phyloP scores from a whole-genome alignment of 2,888 invertebrate species.

The Tetranychus truncatus region DNA sequence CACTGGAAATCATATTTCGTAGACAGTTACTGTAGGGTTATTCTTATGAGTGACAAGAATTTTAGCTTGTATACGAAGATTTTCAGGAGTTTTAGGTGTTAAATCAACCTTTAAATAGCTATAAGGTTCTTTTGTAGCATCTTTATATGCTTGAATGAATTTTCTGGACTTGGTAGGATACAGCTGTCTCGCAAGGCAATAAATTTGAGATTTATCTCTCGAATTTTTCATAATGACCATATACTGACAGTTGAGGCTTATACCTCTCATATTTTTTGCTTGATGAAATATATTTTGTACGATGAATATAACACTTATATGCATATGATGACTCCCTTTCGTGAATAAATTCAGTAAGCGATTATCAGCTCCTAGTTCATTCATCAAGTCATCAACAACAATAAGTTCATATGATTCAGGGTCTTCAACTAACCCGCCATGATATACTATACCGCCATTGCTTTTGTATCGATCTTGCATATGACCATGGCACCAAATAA shows the following conservation, averaged over 20 bases:
- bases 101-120: slow-evolving; percentile 19
- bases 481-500: slow-evolving; percentile 14
- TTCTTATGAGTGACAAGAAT: background rate
- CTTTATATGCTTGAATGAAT: slow-evolving; percentile 14
- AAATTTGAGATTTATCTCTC: background rate
- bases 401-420: background rate
- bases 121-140: slow-evolving; percentile 16
- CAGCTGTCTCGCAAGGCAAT: slow-evolving; percentile 11
- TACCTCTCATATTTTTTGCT: slow-evolving; percentile 15
- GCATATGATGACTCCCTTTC: slow-evolving; percentile 18
- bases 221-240: background rate
- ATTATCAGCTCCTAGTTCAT: slow-evolving; percentile 2
- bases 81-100: background rate
- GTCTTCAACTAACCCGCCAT: background rate
- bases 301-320: slow-evolving; percentile 18
- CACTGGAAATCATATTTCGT: background rate
- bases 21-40: slow-evolving; percentile 8
- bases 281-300: slow-evolving; percentile 20
- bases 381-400: slow-evolving; percentile 20
- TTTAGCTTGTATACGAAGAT: background rate
- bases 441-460: background rate
- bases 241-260: slow-evolving; percentile 15
- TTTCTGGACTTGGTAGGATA: slow-evolving; percentile 9
- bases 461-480: background rate
- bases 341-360: slow-evolving; percentile 17